phyloP scores from a whole-genome alignment of 2,888 invertebrate genomes.

The Drosophila nigritarsus region DNA sequence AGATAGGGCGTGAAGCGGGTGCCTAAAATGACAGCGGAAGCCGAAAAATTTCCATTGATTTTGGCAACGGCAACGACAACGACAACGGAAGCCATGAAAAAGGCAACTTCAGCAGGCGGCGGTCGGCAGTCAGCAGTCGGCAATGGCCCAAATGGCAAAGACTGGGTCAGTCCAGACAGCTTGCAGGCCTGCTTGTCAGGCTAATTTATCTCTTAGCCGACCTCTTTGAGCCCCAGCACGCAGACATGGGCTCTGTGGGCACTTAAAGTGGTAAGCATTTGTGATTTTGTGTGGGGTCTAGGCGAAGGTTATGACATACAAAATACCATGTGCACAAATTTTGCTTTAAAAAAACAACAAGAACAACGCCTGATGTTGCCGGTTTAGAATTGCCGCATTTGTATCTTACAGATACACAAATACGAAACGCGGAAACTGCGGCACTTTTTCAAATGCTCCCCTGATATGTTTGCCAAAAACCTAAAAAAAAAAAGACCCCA shows the following conservation, averaged over 20 bases:
- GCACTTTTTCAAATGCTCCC: constrained; percentile 54
- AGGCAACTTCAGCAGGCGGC: constrained; percentile 49
- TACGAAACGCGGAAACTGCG: constrained; percentile 49
- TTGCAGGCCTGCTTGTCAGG: constrained; percentile 53
- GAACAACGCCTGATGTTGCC: constrained; percentile 15
- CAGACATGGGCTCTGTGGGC: constrained; percentile 19
- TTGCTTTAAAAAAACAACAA: constrained; percentile 34
- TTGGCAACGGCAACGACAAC: constrained; percentile 72
- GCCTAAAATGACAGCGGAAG: constrained; percentile 65
- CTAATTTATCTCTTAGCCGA: constrained; percentile 73
- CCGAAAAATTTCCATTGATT: constrained; percentile 75
- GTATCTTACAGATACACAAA: constrained; percentile 61
- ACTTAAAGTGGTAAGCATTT: constrained; percentile 31
- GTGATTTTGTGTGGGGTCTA: constrained; percentile 63
- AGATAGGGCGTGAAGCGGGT: constrained; percentile 5
- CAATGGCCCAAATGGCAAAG: constrained; percentile 63
- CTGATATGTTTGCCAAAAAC: constrained; percentile 68
- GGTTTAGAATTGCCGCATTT: constrained; percentile 73
- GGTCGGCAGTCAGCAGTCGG: constrained; percentile 41
- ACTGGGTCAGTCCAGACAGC: constrained; percentile 53
- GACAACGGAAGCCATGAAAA: constrained; percentile 70
- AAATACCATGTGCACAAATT: constrained; percentile 52
- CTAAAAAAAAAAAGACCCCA: constrained; percentile 9
- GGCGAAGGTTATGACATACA: constrained; percentile 78
- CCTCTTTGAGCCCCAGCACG: constrained; percentile 47